Base-by-base conservation (phyloP, 2,888 invertebrate species). In the Tubulanus polymorphus region DNA sequence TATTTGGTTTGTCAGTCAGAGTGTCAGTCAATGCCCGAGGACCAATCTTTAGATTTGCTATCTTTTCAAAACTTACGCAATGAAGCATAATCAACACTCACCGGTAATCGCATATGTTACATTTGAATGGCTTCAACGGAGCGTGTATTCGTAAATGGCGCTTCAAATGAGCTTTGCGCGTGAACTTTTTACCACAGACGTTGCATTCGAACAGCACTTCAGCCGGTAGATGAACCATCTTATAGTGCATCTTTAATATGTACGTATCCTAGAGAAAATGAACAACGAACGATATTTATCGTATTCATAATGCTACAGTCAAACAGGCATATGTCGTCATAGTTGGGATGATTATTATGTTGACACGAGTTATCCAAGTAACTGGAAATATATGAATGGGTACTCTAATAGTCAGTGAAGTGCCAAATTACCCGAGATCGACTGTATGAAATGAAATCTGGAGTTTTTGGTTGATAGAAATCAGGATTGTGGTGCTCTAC, bases 191-290 rank as follows among this genome's bases (percentile, higher is more conserved):
- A 18, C 61, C 55, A 63, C 80, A 80, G 15, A 74, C 64, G 12
- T 64, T 69, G 63, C 80, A 80, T 53, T 75, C 74, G 63, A 73
- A 80, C 54, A 78, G 59, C 1, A 76, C 74, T 59, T 79, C 79
- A 3, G 79, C 75, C 25, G 78, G 77, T 70, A 75, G 71, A 63
- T 80, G 80, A 3, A 79, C 79, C 76, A 79, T 76, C 64, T 78
- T 79, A 10, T 78, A 66, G 61, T 80, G 80, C 76, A 79, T 79
- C 65, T 79, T 79, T 54, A 80, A 62, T 18, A 79, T 78, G 66
- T 79, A 79, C 65, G 75, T 75, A 60, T 80, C 79, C 79, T 79
- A 63, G 1, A 62, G 57, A 29, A 20, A 59, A 47, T 53, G 60
- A 53, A 41, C 49, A 25, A 37, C 10, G 6, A n/a, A n/a, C n/a